phyloP scores from a whole-genome alignment of 2,797 vertebrate species.

The Sebastes melanostomus region DNA sequence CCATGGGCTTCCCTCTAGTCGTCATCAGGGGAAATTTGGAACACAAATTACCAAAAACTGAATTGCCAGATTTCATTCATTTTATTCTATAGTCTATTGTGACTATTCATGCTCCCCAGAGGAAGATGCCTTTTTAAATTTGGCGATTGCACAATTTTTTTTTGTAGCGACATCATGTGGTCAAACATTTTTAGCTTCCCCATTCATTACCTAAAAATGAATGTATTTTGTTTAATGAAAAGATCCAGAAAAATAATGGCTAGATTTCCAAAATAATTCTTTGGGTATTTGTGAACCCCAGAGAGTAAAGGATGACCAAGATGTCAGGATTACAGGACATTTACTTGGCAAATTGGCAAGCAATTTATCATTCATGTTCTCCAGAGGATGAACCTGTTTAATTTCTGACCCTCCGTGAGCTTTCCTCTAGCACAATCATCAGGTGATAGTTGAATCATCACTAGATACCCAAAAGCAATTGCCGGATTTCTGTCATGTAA shows the following conservation, averaged over 20 bases:
- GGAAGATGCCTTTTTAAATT: background rate
- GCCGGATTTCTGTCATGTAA: background rate
- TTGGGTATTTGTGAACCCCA: background rate
- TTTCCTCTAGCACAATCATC: background rate
- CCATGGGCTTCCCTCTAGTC: too few relatives aligned
- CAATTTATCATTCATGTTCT: background rate
- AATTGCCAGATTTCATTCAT: background rate
- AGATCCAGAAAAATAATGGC: background rate
- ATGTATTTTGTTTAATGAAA: too few relatives aligned
- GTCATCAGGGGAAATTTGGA: too few relatives aligned
- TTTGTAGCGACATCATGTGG: too few relatives aligned
- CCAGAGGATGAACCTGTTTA: background rate
- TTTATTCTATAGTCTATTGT: background rate
- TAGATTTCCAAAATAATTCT: background rate
- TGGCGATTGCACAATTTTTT: too few relatives aligned
- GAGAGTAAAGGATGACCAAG: background rate
- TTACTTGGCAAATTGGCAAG: background rate
- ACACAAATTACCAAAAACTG: too few relatives aligned
- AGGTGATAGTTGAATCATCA: background rate
- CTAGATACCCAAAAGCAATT: background rate
- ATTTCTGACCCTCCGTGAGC: background rate
- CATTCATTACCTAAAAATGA: too few relatives aligned
- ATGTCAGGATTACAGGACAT: background rate
- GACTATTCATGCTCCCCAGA: background rate
- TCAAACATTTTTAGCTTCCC: too few relatives aligned